Conservation (phyloP, 2,888 invertebrate species). For the Erebia ligea region DNA sequence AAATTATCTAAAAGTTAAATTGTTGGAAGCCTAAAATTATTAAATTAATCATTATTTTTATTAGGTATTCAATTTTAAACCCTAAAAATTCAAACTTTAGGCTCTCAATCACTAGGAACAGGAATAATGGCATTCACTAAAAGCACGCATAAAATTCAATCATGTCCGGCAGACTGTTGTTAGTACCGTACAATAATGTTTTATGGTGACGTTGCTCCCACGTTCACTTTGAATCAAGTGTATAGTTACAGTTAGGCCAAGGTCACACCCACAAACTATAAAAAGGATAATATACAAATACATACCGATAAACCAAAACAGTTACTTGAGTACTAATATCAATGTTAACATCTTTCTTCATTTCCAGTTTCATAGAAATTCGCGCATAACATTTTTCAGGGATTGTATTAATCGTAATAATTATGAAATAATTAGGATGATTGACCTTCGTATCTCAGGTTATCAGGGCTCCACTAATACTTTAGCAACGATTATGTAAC, state of each 20-base stretch:
- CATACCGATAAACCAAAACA: not conserved
- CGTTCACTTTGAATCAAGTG: constrained; percentile 56
- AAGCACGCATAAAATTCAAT: constrained; percentile 77
- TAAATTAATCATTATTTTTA: not conserved
- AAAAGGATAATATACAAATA: not conserved
- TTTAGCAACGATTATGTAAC: too few species aligned
- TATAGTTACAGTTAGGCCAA: not conserved
- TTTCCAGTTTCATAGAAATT: too few species aligned
- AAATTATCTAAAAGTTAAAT: not conserved
- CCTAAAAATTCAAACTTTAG: constrained; percentile 21
- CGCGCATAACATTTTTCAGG: too few species aligned
- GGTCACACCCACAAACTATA: not conserved
- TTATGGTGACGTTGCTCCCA: constrained; percentile 78
- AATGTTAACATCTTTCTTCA: too few species aligned
- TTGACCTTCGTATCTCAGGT: too few species aligned
- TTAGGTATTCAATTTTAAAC: constrained; percentile 7
- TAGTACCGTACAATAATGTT: constrained; percentile 57
- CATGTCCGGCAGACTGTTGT: constrained; percentile 64
- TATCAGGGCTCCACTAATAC: too few species aligned
- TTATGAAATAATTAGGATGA: too few species aligned
- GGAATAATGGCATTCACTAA: constrained; percentile 49
- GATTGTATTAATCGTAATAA: too few species aligned
- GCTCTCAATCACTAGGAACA: constrained; percentile 39
- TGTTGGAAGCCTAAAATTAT: not conserved
- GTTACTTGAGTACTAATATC: too few species aligned